Conservation (phyloP, 1,140 invertebrate genomes). For the Drosophila truncata region DNA sequence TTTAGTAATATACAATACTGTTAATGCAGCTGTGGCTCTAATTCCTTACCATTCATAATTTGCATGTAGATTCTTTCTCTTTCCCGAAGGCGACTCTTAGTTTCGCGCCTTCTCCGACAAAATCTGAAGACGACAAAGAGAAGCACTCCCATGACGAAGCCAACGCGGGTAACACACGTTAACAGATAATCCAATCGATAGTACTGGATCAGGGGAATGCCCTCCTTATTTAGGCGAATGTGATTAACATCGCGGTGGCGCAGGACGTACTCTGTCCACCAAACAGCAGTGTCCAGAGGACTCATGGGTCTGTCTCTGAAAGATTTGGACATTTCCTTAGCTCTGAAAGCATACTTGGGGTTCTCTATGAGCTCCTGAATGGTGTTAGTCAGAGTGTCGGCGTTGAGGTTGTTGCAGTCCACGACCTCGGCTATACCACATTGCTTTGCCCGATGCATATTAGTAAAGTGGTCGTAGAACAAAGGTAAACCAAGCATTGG, state of each 20-base stretch:
- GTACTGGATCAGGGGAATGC: slow-evolving; percentile 30
- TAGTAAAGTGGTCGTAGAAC: slow-evolving; percentile 52
- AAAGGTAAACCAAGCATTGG: slow-evolving; percentile 56
- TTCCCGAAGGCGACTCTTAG: background rate
- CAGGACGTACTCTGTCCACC: slow-evolving; percentile 88
- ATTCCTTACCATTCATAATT: background rate
- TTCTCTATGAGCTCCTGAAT: slow-evolving; percentile 39
- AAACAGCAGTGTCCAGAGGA: slow-evolving; percentile 87
- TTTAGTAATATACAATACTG: background rate
- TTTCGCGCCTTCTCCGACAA: background rate
- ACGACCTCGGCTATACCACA: slow-evolving; percentile 86
- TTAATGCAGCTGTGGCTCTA: background rate
- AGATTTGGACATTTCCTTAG: slow-evolving; percentile 82
- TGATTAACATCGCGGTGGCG: slow-evolving; percentile 68
- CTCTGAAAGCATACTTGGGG: slow-evolving; percentile 11
- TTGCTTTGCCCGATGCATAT: slow-evolving; percentile 28
- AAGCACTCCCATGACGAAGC: slow-evolving; percentile 10
- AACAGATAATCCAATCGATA: slow-evolving; percentile 35
- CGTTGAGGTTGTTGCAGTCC: slow-evolving; percentile 19
- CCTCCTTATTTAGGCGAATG: slow-evolving; percentile 76
- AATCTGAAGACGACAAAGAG: background rate
- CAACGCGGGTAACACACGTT: slow-evolving; percentile 12
- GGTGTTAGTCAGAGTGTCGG: slow-evolving; percentile 7
- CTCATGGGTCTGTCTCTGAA: slow-evolving; percentile 86
- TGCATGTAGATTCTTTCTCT: background rate